These are phyloP conservation scores for Erpetoichthys calabaricus DNA, from an alignment of 2,797 vertebrate genomes.

Conservation along the genomic window DNA sequence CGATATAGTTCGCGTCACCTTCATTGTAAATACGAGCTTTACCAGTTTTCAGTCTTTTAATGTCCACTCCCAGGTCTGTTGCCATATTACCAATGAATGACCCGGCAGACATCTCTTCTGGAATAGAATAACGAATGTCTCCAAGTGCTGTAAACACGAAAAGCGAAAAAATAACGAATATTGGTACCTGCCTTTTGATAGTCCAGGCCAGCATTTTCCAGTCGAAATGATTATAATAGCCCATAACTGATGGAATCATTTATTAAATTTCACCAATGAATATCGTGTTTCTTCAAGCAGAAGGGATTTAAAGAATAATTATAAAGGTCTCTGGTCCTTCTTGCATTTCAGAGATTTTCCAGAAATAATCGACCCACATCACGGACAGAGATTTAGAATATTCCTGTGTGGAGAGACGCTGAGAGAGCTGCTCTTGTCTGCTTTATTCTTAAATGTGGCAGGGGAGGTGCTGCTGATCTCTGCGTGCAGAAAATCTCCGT, in stretches of 20 bases:
- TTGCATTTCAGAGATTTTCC: too few relatives aligned
- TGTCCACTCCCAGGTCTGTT: constrained; percentile 54
- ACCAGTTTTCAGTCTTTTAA: constrained; percentile 40
- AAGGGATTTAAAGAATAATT: too few relatives aligned
- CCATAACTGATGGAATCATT: too few relatives aligned
- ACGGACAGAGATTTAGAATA: too few relatives aligned
- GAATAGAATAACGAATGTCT: constrained; percentile 64
- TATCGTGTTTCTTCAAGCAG: too few relatives aligned
- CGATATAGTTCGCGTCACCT: too few relatives aligned
- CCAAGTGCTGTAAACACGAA: constrained; percentile 33
- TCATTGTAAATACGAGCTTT: constrained; percentile 44
- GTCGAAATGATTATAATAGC: constrained; percentile 9
- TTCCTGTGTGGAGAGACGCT: too few relatives aligned
- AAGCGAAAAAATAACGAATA: constrained; percentile 44
- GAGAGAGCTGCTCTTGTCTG: constrained; percentile 6
- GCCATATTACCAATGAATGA: constrained; percentile 63
- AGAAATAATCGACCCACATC: too few relatives aligned
- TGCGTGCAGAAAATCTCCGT: not conserved
- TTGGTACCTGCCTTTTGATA: constrained; percentile 41
- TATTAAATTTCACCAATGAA: too few relatives aligned
- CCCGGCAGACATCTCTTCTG: constrained; percentile 62
- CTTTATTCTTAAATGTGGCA: constrained; percentile 6
- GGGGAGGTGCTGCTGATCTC: constrained; percentile 17
- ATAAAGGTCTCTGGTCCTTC: too few relatives aligned
- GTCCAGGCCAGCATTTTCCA: constrained; percentile 26